Base-by-base conservation (phyloP, 2,113 vertebrate genomes). In the pig (Sus scrofa) region DNA sequence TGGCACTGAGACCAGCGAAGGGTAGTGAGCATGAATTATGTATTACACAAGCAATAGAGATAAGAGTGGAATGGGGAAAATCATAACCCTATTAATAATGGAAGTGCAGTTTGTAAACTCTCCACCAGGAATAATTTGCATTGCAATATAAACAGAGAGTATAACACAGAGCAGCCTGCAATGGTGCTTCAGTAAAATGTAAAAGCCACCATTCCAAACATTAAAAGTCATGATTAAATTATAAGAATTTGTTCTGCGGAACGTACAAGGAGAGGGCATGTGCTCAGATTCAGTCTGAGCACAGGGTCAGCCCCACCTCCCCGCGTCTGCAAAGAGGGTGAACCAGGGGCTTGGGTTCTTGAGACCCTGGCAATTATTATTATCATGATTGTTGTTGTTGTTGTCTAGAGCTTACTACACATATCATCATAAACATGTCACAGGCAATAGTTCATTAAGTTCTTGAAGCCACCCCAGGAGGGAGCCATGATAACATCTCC, bases 81-180 rank as follows among this genome's bases (percentile, higher is more conserved):
- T 98, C 98, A 97, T 98, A 98, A 98, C 96, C 97, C 95, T 98
- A 98, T 98, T 99, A 98, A 99, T 99, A 99, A 99, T 98, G 97
- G 98, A 98, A 98, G 98, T 97, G 98, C 98, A 98, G 98, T 98
- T 98, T 98, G 98, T 98, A 98, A 99, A 98, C 96, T 98, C 97
- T 98, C 98, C 98, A 97, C 97, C 95, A 99, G 98, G 98, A 98
- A 98, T 98, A 98, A 99, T 99, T 99, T 98, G 98, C 98, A 98
- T 98, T 96, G 98, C 96, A 98, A 97, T 98, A 99, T 98, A 98
- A 98, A 98, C 98, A 98, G 87, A 78, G 96, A 95, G 87, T 92
- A 91, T 96, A 98, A 97, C 97, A 95, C 94, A 81, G 96, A 98
- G 97, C 97, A 98, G 96, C 96, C 96, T 22, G 97, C 98, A 97